These are phyloP conservation scores for Eurois occulta DNA, from an alignment of 2,888 invertebrate genomes.

Conservation along the genomic window DNA sequence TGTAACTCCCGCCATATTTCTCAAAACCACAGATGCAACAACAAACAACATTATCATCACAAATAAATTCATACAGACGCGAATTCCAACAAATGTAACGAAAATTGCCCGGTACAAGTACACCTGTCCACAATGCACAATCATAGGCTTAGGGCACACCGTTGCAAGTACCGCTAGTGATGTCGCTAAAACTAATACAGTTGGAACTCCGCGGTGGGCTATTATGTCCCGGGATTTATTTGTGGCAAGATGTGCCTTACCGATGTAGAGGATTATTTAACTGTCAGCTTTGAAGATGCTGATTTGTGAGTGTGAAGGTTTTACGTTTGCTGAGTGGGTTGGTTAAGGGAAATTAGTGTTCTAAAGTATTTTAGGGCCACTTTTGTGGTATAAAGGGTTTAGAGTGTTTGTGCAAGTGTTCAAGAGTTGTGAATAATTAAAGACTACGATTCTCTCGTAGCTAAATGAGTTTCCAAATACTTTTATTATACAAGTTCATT, in stretches of 20 bases:
- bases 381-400: not conserved
- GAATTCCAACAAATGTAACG: slow-evolving; percentile 55
- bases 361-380: not conserved
- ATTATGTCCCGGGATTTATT: slow-evolving; percentile 65
- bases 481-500: not conserved
- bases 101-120: slow-evolving; percentile 56
- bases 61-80: slow-evolving; percentile 47
- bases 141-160: slow-evolving; percentile 69
- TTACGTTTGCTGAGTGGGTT: not conserved
- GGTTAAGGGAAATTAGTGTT: not conserved
- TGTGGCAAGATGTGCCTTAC: slow-evolving; percentile 60
- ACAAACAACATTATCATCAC: slow-evolving; percentile 48
- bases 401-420: not conserved
- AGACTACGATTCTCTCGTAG: not conserved
- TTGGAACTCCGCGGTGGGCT: slow-evolving; percentile 67
- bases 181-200: slow-evolving; percentile 71
- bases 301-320: slow-evolving; percentile 43
- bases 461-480: not conserved
- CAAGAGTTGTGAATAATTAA: not conserved
- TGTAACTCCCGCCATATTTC: not conserved
- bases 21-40: slow-evolving; percentile 20
- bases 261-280: slow-evolving; percentile 54
- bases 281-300: slow-evolving; percentile 33
- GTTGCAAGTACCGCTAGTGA: slow-evolving; percentile 73
- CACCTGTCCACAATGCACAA: slow-evolving; percentile 66